These are phyloP conservation scores for Subacronicta megacephala DNA, from an alignment of 2,888 invertebrate genomes.

Conservation along the genomic window DNA sequence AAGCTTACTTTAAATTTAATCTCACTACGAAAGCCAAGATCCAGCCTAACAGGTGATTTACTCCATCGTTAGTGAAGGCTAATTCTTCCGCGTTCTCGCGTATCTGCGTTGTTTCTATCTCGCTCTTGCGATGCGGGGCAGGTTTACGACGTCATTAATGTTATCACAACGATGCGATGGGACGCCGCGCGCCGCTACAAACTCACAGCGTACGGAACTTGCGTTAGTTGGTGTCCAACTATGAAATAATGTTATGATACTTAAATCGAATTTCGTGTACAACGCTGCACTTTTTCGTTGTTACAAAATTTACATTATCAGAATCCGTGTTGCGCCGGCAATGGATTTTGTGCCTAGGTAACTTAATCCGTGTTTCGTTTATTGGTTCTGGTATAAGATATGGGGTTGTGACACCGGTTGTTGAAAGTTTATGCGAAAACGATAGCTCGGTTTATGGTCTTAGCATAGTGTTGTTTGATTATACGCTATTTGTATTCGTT, in stretches of 20 bases:
- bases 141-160: slow-evolving; percentile 87
- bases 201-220: slow-evolving; percentile 64
- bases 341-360: slow-evolving; percentile 32
- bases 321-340: slow-evolving; percentile 1
- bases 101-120: slow-evolving; percentile 75
- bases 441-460: slow-evolving; percentile 41
- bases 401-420: slow-evolving; percentile 24
- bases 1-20: slow-evolving; percentile 77
- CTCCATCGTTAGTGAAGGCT: slow-evolving; percentile 81
- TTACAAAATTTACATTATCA: slow-evolving; percentile 11
- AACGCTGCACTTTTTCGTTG: slow-evolving; percentile 32
- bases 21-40: slow-evolving; percentile 70
- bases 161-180: slow-evolving; percentile 72
- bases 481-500: slow-evolving; percentile 58
- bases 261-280: slow-evolving; percentile 29
- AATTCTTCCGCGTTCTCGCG: slow-evolving; percentile 86
- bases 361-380: slow-evolving; percentile 26
- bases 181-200: slow-evolving; percentile 67
- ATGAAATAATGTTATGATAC: slow-evolving; percentile 46
- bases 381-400: slow-evolving; percentile 22
- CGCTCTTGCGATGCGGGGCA: slow-evolving; percentile 69
- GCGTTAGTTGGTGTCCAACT: slow-evolving; percentile 50
- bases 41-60: slow-evolving; percentile 81
- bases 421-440: slow-evolving; percentile 46
- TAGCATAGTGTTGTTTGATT: slow-evolving; percentile 37